Base-by-base conservation (phyloP, 1,140 invertebrate genomes). In the Temnothorax longispinosus region DNA sequence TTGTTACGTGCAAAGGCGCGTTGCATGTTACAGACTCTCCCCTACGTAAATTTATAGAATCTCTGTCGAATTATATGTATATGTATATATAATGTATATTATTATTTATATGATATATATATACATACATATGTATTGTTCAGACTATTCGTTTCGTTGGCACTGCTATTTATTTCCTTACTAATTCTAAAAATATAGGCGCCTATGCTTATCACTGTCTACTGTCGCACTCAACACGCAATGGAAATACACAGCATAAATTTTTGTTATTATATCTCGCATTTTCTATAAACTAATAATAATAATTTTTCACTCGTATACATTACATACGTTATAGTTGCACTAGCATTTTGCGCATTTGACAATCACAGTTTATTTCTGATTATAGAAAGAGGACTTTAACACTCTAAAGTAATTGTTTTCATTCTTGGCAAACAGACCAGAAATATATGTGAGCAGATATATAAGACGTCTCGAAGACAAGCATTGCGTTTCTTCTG, bases 71-170 rank as follows among this genome's bases (percentile, higher is more conserved):
- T 60, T 67, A 67, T 67, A 65, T 41, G 21, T 21, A 41, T 38
- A 18, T 35, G 13, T 62, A 41, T 38, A 65, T 35, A 35, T 8
- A 18, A 62, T 62, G 35, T 35, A 65, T 65, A 54, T 52, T 56
- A 27, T 27, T 54, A 6, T 54, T 54, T 54, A 54, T 18, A 15
- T 54, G 52, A 3, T n/a, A 60, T 60, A 27, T 47, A n/a, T 8
- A 64, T 38, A 60, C 27, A n/a, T 38, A 64, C 2, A 64, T 64
- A 38, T n/a, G 8, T 64, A 11, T 67, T 27, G 2, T 69, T 88
- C 87, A 88, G 85, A 82, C 88, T 87, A 81, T 88, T 77, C 13
- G 76, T 86, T 82, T 76, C 76, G 44, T 81, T 86, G 75, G 84
- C 72, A 77, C 54, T 85, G 62, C 44, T 18, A 58, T 44, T 81